These are phyloP conservation scores for Aulostomus chinensis DNA, from an alignment of 2,797 vertebrate species.

Conservation along the genomic window DNA sequence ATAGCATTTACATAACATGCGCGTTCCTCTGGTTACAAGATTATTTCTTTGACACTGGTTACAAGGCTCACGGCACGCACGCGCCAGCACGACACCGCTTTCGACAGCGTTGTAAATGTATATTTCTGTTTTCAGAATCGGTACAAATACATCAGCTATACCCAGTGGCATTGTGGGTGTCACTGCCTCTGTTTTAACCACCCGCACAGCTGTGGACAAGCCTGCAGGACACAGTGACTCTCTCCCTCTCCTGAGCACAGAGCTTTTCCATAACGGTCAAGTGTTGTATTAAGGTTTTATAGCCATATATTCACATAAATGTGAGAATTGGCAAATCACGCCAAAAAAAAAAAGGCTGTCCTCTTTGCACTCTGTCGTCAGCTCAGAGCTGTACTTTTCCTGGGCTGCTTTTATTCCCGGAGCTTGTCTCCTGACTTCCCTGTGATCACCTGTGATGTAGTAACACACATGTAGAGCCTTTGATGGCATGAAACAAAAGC, in stretches of 20 bases:
- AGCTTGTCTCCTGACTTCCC: constrained; percentile 50
- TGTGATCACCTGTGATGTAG: constrained; percentile 71
- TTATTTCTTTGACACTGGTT: constrained; percentile 50
- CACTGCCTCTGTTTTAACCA: constrained; percentile 53
- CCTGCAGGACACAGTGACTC: constrained; percentile 57
- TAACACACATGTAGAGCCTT: constrained; percentile 57
- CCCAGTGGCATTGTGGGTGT: constrained; percentile 31
- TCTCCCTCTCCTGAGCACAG: constrained; percentile 37
- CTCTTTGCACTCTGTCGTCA: constrained; percentile 74
- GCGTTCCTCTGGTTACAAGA: constrained; percentile 43
- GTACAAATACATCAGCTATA: constrained; percentile 50
- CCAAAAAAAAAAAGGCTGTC: constrained; percentile 77
- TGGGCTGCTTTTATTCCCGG: constrained; percentile 51
- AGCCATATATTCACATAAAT: constrained; percentile 71
- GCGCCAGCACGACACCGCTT: constrained; percentile 27
- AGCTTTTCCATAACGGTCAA: constrained; percentile 63
- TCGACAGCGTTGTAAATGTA: constrained; percentile 37
- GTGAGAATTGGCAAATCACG: constrained; percentile 66
- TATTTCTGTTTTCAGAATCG: constrained; percentile 65
- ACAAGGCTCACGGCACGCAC: constrained; percentile 49
- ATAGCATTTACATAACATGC: constrained; percentile 45
- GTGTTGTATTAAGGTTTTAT: constrained; percentile 71
- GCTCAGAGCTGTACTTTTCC: constrained; percentile 59
- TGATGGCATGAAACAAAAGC: constrained; percentile 66
- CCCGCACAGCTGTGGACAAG: constrained; percentile 62